Conservation (phyloP, 2,797 vertebrate genomes). For the Anabas testudineus region DNA sequence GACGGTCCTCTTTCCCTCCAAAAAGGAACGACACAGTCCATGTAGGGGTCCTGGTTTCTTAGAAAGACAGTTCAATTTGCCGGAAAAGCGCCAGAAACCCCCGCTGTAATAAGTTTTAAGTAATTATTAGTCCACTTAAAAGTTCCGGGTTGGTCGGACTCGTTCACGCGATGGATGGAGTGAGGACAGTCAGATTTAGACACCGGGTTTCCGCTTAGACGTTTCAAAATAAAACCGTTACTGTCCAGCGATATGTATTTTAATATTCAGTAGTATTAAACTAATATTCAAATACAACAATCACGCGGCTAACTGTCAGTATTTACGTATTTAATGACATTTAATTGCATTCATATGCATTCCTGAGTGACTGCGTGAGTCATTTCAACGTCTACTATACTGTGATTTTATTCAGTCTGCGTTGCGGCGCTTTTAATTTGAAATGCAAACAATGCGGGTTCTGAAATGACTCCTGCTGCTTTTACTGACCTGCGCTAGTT, state of each 20-base stretch:
- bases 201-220: not conserved
- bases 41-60: not conserved
- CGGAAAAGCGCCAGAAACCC: slow-evolving; percentile 24
- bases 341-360: accelerated
- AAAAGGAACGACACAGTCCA: not conserved
- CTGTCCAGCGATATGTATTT: not conserved
- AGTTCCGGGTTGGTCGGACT: slow-evolving; percentile 85
- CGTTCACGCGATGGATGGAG: slow-evolving; percentile 23
- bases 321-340: not conserved
- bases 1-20: not conserved
- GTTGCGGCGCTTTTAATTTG: slow-evolving; percentile 40
- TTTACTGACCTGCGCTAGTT: not conserved
- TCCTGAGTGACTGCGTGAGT: not conserved
- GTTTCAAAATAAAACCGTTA: slow-evolving; percentile 48
- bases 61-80: not conserved
- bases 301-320: not conserved
- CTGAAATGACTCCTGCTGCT: not conserved
- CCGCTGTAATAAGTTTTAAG: slow-evolving; percentile 38
- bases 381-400: accelerated
- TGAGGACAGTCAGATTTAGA: accelerated
- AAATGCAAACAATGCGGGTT: not conserved
- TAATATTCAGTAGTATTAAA: too few relatives aligned
- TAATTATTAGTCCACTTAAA: slow-evolving; percentile 66
- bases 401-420: accelerated
- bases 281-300: not conserved